Base-by-base conservation (phyloP, 2,113 vertebrate genomes). In the Orcinus orca region DNA sequence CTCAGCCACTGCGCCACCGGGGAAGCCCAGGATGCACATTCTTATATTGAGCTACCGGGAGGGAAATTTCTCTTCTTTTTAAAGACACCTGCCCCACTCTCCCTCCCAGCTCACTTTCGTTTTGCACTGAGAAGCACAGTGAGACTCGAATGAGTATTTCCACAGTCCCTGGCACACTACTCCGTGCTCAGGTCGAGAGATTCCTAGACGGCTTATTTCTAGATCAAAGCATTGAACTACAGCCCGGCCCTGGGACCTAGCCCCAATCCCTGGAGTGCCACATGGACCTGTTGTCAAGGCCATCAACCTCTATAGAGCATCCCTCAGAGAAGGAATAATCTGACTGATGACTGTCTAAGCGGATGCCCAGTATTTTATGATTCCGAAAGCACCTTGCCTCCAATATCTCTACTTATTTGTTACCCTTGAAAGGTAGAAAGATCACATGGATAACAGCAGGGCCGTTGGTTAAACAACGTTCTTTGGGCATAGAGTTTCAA, bases 181-280 rank as follows among this genome's bases (percentile, higher is more conserved):
- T 17, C 84, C 82, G 5, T 12, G 93, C 96, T 38, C 58, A 93
- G 73, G 85, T 63, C 88, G 96, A 77, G 38, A 4, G 80, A 94
- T 67, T 96, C 82, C 94, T 88, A 95, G 31, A 41, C 83, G 87
- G 96, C 96, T 98, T 97, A 89, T 97, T 97, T 94, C 97, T 74
- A 95, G 31, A 38, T 89, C 41, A 55, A 90, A 74, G 68, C 2
- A 18, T 60, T 17, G n/a, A 53, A 44, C 67, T 14, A 7, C 12
- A 73, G 85, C n/a, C 58, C 15, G 26, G 21, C 21, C n/a, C 50
- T 36, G 65, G 63, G 38, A 38, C 13, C 18, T 1, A 58, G 62
- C 65, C 25, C 12, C 8, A 2, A 2, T 50, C 67, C n/a, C 77
- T 44, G 26, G 85, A 73, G 55, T 7, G 33, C 41, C 5, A 3